Conservation (phyloP, 2,797 vertebrate species). For the Poecilia gillii region DNA sequence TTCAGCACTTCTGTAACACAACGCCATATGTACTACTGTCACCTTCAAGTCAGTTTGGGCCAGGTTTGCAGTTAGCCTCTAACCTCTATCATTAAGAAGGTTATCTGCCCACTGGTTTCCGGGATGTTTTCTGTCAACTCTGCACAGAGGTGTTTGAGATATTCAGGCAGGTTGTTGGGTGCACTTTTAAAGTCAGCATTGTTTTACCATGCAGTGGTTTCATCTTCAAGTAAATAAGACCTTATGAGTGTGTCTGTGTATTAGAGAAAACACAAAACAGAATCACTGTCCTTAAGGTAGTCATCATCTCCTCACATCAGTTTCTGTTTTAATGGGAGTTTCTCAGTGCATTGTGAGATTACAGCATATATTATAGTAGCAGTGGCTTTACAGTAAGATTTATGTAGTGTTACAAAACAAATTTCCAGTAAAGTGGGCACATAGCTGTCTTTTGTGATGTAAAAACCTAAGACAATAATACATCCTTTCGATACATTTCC, state of each 20-base stretch:
- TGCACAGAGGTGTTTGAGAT: not conserved
- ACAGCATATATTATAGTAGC: not conserved
- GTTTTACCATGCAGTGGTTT: not conserved
- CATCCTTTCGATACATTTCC: not conserved
- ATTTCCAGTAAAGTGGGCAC: not conserved
- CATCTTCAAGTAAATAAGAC: not conserved
- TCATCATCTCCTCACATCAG: not conserved
- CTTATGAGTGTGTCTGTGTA: not conserved
- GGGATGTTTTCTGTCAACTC: constrained; percentile 6
- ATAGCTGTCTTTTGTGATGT: not conserved
- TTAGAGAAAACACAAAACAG: not conserved
- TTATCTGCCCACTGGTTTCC: constrained; percentile 9
- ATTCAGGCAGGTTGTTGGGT: not conserved
- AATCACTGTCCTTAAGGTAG: not conserved
- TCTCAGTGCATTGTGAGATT: not conserved
- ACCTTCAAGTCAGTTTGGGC: constrained; percentile 21
- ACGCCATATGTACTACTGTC: constrained; percentile 11
- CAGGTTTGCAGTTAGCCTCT: constrained; percentile 12
- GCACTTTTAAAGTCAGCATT: not conserved
- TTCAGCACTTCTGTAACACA: constrained; percentile 12
- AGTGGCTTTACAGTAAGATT: not conserved
- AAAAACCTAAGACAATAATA: not conserved
- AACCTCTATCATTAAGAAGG: constrained; percentile 31
- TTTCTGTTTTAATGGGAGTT: not conserved
- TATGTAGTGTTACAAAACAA: not conserved